Conservation (phyloP, 2,113 vertebrate genomes). For the Elaphurus davidianus region DNA sequence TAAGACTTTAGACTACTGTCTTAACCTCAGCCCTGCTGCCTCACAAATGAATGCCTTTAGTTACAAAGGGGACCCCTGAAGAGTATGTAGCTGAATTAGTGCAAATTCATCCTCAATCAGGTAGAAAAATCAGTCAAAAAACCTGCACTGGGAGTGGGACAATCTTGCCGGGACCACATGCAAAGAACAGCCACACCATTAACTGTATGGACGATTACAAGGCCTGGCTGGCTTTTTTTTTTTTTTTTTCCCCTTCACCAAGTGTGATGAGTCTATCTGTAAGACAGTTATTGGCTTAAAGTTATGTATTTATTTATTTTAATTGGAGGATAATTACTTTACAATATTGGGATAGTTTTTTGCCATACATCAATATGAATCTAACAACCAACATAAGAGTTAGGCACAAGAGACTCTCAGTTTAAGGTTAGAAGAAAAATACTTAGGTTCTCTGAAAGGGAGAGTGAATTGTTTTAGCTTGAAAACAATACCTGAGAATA, state of each 20-base stretch:
- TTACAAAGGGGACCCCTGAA: neutral
- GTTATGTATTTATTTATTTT: neutral
- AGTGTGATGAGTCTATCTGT: neutral
- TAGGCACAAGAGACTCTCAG: neutral
- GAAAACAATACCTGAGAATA: neutral
- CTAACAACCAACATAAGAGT: neutral
- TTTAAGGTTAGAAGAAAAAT: neutral
- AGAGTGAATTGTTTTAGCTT: neutral
- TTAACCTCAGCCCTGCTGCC: neutral
- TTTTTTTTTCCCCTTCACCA: neutral
- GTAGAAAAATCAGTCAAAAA: neutral
- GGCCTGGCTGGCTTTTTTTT: neutral
- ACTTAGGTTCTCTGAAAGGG: neutral
- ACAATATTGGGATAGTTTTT: neutral
- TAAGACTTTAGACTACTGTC: neutral
- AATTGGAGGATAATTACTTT: neutral
- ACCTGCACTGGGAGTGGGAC: neutral
- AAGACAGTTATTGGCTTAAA: neutral
- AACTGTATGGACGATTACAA: neutral
- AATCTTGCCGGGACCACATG: neutral
- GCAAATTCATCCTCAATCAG: neutral
- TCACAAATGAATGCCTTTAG: neutral
- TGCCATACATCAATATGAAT: neutral
- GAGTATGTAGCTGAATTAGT: neutral
- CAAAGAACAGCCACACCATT: neutral